A percentile compares a stretch with the other conserved stretches of the same genome.
Evolutionary conservation across 2,113 vertebrate genomes (phyloP).

Genomic region (Pygathrix nemaeus): DNA sequence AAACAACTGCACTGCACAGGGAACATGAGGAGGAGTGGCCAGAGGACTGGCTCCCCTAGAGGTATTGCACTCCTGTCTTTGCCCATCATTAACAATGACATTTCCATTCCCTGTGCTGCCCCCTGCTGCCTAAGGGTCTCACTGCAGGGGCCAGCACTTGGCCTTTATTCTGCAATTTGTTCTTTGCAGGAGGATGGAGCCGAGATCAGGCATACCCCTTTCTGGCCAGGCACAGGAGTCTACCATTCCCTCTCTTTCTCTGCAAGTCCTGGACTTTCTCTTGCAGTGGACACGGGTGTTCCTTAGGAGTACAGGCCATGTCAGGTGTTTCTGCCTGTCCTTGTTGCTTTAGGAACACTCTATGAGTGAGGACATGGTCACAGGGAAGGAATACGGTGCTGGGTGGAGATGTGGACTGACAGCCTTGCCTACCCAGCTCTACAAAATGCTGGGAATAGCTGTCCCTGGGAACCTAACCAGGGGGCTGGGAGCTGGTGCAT

Average conservation of each 20-base stretch:
- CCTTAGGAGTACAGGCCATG: neutral
- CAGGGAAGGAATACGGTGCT: neutral
- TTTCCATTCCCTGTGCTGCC: neutral
- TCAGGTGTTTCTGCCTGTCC: neutral
- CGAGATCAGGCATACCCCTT: too few relatives aligned
- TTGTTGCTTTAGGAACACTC: neutral
- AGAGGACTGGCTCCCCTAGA: neutral
- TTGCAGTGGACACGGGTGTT: neutral
- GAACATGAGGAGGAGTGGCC: neutral
- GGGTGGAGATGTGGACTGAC: neutral
- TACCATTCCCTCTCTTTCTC: too few relatives aligned
- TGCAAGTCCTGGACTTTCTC: neutral
- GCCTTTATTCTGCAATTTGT: too few relatives aligned
- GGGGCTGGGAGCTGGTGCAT: rapidly evolving
- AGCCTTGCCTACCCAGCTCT: neutral
- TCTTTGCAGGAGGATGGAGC: neutral
- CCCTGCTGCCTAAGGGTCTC: neutral
- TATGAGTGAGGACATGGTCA: rapidly evolving
- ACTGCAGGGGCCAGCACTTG: rapidly evolving
- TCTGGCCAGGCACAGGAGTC: too few relatives aligned
- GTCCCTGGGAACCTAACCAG: rapidly evolving
- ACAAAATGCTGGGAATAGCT: neutral
- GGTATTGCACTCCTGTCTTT: neutral
- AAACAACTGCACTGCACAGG: neutral
- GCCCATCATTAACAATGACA: rapidly evolving